phyloP scores from a whole-genome alignment of 2,888 invertebrate species.

The Drosophila kuntzei region DNA sequence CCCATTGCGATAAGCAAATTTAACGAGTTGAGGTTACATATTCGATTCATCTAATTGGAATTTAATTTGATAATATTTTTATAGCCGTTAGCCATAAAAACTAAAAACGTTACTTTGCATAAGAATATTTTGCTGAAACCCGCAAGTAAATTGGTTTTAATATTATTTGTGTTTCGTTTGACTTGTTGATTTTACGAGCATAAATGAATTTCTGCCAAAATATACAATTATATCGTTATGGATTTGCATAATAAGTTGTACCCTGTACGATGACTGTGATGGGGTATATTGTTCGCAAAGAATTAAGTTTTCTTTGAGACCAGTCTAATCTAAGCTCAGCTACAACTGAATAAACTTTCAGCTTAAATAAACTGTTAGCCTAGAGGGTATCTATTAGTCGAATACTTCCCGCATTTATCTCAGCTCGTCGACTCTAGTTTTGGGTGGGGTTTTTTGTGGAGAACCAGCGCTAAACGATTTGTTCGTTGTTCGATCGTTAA shows the following conservation, averaged over 20 bases:
- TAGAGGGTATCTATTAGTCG: constrained; percentile 30
- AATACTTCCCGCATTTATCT: neutral
- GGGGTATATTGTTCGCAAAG: constrained; percentile 1
- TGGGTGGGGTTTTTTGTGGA: constrained; percentile 26
- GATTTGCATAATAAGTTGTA: constrained; percentile 66
- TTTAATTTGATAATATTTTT: constrained; percentile 70
- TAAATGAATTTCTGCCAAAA: constrained; percentile 37
- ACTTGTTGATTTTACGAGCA: constrained; percentile 64
- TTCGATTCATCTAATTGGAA: constrained; percentile 66
- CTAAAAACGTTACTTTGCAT: constrained; percentile 25
- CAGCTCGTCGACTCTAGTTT: constrained; percentile 4
- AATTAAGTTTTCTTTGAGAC: neutral
- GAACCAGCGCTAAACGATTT: constrained; percentile 73
- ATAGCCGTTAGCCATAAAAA: constrained; percentile 49
- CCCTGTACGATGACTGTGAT: neutral
- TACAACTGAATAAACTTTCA: neutral
- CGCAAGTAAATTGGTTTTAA: constrained; percentile 26
- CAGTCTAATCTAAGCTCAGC: neutral
- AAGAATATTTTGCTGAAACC: constrained; percentile 37
- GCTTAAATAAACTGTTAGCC: neutral
- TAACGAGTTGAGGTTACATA: constrained; percentile 51
- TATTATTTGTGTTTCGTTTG: constrained; percentile 36
- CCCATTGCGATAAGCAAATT: constrained; percentile 60
- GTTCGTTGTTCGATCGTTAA: constrained; percentile 70
- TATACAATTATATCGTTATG: constrained; percentile 39